These are phyloP conservation scores for Anagrus nilaparvatae DNA, from an alignment of 1,140 invertebrate genomes.

Conservation along the genomic window DNA sequence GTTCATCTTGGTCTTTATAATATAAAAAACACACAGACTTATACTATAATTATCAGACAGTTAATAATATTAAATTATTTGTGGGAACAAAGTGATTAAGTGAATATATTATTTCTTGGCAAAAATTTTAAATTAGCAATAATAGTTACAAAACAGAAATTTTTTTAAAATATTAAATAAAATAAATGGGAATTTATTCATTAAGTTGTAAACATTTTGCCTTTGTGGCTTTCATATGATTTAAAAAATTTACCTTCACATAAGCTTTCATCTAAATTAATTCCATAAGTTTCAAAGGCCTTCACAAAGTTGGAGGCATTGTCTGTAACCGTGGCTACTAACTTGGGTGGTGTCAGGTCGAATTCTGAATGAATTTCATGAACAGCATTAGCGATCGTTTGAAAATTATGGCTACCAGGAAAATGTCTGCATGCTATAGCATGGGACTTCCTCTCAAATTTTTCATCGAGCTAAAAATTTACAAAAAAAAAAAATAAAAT, in stretches of 20 bases:
- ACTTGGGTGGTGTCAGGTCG: constrained; percentile 11
- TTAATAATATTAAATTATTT: no score
- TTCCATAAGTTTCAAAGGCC: constrained; percentile 17
- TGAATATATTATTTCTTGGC: no score
- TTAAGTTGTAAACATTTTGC: no score
- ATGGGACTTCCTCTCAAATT: constrained; percentile 10
- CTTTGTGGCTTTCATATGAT: no score
- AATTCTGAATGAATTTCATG: constrained; percentile 12
- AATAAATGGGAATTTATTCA: neutral
- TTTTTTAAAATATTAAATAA: neutral
- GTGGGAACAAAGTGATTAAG: no score
- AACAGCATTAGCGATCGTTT: constrained; percentile 15
- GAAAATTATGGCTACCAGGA: constrained; percentile 15
- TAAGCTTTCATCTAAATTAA: neutral
- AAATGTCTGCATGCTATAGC: constrained; percentile 17
- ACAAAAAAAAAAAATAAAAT: neutral
- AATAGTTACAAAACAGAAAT: no score
- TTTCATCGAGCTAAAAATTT: neutral
- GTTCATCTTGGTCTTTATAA: no score
- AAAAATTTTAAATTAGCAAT: no score
- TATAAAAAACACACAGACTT: no score
- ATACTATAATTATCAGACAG: no score
- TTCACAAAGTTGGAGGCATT: constrained; percentile 21
- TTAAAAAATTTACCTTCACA: no score
- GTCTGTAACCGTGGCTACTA: constrained; percentile 17